Base-by-base conservation (phyloP, 2,888 invertebrate species). In the Mesopsocus fuscifrons region DNA sequence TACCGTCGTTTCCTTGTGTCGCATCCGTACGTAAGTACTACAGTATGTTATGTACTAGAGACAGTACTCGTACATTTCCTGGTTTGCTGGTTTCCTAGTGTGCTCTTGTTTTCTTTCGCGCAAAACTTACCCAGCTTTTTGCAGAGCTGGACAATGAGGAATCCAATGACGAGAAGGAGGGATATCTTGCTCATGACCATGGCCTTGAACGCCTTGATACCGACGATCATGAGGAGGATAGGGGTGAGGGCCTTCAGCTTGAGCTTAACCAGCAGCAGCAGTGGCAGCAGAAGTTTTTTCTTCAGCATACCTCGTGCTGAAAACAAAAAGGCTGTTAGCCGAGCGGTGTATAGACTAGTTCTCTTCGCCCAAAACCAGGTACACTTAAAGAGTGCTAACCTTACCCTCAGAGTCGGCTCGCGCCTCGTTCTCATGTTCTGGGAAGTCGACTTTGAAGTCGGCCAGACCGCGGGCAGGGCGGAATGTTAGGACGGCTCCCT, bases 181-280 rank as follows among this genome's bases (percentile, higher is more conserved):
- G 85, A 83, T 51, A 85, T 65, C 60, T 87, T 87, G 57, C 84
- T 84, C 53, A 85, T 70, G 47, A 87, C 72, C 49, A 85, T 65
- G 47, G 87, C 87, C 60, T 85, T 85, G 53, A 80, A 66, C 18
- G 87, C 79, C 63, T 85, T 85, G 51, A 85, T 63, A 49, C 82
- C 79, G 56, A 84, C 74, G 53, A 84, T 63, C 34, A 76, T 72
- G 22, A 85, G 71, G 52, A 85, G 69, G 54, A 87, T 78, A 30
- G 85, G 87, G 74, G 81, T 78, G 48, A 87, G 60, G 18, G 80
- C 76, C 61, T 87, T 84, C 68, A 84, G 66, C 62, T 85, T 85
- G 55, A 87, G 61, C 62, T 87, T 87, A 53, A 87, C 63, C 41
- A 85, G 68, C 51, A 87, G 64, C 51, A 85, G 63, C 48, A 84